Evolutionary conservation across 2,888 invertebrate species (phyloP).

Genomic region (Hecatera dysodea): DNA sequence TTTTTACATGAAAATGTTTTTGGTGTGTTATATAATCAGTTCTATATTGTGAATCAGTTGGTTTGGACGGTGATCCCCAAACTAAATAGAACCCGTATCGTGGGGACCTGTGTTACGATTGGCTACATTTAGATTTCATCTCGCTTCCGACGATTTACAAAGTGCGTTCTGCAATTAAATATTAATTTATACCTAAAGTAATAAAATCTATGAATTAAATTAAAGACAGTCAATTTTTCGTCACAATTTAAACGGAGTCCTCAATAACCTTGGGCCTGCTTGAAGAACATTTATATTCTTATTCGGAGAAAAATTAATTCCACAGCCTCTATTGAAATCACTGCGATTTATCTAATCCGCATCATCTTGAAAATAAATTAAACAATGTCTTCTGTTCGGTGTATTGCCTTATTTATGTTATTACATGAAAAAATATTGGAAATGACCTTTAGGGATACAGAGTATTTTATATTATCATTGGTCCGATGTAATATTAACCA

Average conservation of each 20-base stretch:
- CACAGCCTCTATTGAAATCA: conserved; percentile 15
- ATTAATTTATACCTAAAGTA: conserved; percentile 12
- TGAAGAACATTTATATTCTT: conserved; percentile 21
- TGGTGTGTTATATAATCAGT: too few relatives aligned
- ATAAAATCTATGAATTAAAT: conserved; percentile 19
- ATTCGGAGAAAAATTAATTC: conserved; percentile 12
- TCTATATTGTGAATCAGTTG: neutral
- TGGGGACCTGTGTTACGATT: too few relatives aligned
- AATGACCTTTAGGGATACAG: neutral
- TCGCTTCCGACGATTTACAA: neutral
- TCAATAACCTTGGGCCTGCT: neutral
- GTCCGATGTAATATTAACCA: too few relatives aligned
- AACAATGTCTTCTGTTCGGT: neutral
- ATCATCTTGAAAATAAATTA: conserved; percentile 30
- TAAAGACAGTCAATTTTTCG: conserved; percentile 3
- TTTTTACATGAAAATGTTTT: too few relatives aligned
- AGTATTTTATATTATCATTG: too few relatives aligned
- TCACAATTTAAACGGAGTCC: conserved; percentile 3
- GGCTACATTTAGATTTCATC: too few relatives aligned
- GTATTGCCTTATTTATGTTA: neutral
- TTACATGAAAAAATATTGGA: neutral
- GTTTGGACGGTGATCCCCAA: too few relatives aligned
- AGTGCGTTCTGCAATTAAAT: neutral
- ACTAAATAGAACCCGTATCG: too few relatives aligned
- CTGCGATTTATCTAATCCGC: conserved; percentile 21